Evolutionary conservation across 2,888 invertebrate species (phyloP).

Genomic region (Nemotelus pantherinus): DNA sequence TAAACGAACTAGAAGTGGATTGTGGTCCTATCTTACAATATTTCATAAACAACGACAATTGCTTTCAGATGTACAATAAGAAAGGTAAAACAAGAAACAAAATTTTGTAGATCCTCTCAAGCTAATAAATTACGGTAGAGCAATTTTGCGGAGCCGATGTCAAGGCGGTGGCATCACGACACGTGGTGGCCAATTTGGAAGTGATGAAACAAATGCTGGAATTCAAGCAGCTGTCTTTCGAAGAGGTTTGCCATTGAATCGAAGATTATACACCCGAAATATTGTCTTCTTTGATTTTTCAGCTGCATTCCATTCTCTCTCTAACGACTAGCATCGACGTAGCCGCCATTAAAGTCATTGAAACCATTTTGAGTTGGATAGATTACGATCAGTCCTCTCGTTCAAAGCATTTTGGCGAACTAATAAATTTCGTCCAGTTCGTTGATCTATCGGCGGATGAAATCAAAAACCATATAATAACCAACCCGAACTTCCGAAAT

Average conservation of each 20-base stretch:
- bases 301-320: too few species aligned
- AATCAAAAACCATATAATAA: background rate
- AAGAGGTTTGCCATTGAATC: too few species aligned
- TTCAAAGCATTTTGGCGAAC: background rate
- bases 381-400: background rate
- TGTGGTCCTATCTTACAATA: background rate
- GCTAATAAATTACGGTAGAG: too few species aligned
- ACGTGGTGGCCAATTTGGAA: too few species aligned
- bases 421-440: background rate
- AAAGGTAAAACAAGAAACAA: background rate
- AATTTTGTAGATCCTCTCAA: too few species aligned
- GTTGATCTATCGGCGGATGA: background rate
- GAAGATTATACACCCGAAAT: too few species aligned
- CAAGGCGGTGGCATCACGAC: too few species aligned
- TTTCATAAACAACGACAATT: background rate
- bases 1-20: conserved; percentile 2
- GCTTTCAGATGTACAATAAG: background rate
- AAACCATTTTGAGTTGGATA: background rate
- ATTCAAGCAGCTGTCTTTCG: too few species aligned
- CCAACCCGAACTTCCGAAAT: background rate
- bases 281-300: too few species aligned
- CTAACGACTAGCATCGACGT: too few species aligned
- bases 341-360: background rate
- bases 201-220: too few species aligned
- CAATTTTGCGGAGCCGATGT: too few species aligned